phyloP scores from a whole-genome alignment of 2,888 invertebrate species.

The Cantharis rustica region DNA sequence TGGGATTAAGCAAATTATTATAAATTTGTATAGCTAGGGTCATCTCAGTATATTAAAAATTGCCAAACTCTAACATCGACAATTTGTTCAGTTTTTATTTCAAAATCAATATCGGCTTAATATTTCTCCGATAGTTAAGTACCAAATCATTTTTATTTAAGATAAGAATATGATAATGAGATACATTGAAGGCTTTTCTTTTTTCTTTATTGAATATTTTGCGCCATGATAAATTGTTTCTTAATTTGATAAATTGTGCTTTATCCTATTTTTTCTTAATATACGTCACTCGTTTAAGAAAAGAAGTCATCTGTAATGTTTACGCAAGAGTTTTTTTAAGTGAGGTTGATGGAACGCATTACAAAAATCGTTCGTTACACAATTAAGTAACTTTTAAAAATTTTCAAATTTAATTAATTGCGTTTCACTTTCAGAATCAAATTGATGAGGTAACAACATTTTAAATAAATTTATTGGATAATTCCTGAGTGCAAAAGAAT shows the following conservation, averaged over 20 bases:
- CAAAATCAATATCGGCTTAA: background rate
- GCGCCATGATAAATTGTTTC: background rate
- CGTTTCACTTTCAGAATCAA: background rate
- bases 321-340: background rate
- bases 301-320: background rate
- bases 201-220: background rate
- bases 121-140: background rate
- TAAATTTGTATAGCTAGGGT: too few species aligned
- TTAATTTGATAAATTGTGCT: background rate
- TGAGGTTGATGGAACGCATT: background rate
- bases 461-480: background rate
- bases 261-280: background rate
- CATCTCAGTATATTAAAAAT: too few species aligned
- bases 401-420: background rate
- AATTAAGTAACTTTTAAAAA: background rate
- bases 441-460: background rate
- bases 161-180: background rate
- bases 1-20: too few species aligned
- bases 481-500: background rate
- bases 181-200: background rate
- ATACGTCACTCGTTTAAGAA: background rate
- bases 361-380: background rate
- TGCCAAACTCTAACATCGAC: background rate
- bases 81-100: background rate
- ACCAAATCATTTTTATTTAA: background rate